phyloP scores from a whole-genome alignment of 2,797 vertebrate species.

The Poeciliopsis presidionis region DNA sequence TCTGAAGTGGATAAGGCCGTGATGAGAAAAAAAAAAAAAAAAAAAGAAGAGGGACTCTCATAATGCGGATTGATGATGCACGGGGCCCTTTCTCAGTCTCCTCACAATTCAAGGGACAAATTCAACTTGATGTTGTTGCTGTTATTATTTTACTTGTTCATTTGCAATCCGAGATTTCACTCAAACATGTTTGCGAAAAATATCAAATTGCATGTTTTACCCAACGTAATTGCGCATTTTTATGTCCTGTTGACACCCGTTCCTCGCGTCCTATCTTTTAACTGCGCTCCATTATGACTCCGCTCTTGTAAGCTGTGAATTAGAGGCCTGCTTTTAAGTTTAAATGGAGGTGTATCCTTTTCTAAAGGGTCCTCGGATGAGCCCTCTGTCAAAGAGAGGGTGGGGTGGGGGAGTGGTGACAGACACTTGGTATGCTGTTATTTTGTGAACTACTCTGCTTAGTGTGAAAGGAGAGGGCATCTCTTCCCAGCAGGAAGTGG shows the following conservation, averaged over 20 bases:
- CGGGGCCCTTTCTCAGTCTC: slow-evolving; percentile 29
- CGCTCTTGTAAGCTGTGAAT: slow-evolving; percentile 61
- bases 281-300: slow-evolving; percentile 60
- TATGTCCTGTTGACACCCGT: slow-evolving; percentile 52
- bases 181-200: slow-evolving; percentile 27
- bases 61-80: slow-evolving; percentile 68
- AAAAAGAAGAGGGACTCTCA: slow-evolving; percentile 39
- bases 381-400: slow-evolving; percentile 63
- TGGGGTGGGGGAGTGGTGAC: slow-evolving; percentile 18
- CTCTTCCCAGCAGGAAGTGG: slow-evolving; percentile 81
- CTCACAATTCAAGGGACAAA: slow-evolving; percentile 25
- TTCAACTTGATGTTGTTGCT: slow-evolving; percentile 9
- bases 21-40: slow-evolving; percentile 58
- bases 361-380: slow-evolving; percentile 59
- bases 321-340: slow-evolving; percentile 74
- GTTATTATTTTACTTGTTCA: slow-evolving; percentile 15
- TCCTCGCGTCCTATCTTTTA: slow-evolving; percentile 52
- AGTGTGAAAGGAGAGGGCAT: slow-evolving; percentile 81
- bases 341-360: slow-evolving; percentile 74
- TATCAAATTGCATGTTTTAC: slow-evolving; percentile 67
- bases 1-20: slow-evolving; percentile 77
- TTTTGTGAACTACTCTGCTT: slow-evolving; percentile 78
- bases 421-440: slow-evolving; percentile 77
- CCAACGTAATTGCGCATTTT: slow-evolving; percentile 64
- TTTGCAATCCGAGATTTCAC: slow-evolving; percentile 21